Base-by-base conservation (phyloP, 2,888 invertebrate species). In the Heliothis peltigera region DNA sequence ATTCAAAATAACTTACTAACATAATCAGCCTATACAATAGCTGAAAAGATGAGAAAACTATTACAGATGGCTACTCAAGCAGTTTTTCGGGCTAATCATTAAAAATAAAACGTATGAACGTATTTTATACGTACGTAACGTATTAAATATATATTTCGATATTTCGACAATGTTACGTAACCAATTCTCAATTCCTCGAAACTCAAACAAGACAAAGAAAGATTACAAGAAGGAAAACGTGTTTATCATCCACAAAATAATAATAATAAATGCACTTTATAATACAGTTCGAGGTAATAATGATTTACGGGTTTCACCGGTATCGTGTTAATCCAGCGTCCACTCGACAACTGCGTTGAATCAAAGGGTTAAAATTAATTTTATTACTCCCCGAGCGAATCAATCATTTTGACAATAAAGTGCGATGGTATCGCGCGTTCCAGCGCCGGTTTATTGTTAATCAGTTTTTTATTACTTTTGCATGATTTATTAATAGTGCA, bases 361-460 rank as follows among this genome's bases (percentile, higher is more conserved):
- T 72, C 57, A 58, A 69, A 66, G 44, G 58, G 54, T 53, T 63
- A 12, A 70, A 74, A 77, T 81, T 82, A 80, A 82, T 82, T 82
- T 75, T 74, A 80, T 76, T 64, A 80, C 59, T 63, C 54, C 61
- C 25, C 54, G 48, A 64, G 67, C 64, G 72, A 72, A 87, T 86
- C 82, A 85, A 86, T 86, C 86, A 85, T 81, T 77, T 61, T 75
- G 81, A 82, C 82, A 84, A 82, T 82, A 74, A 78, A 66, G 51
- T 60, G 52, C 39, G 76, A 78, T 75, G 66, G 49, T 75, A 83
- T 84, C 76, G 56, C 67, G 62, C 74, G 35, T 28, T 56, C 35
- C 56, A 52, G 60, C 58, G 56, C 58, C 61, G 46, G 73, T 81
- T 80, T 79, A 77, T 64, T 75, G 77, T 75, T 78, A 75, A 81